phyloP scores from a whole-genome alignment of 2,113 vertebrate genomes.

The Patagioenas fasciata region DNA sequence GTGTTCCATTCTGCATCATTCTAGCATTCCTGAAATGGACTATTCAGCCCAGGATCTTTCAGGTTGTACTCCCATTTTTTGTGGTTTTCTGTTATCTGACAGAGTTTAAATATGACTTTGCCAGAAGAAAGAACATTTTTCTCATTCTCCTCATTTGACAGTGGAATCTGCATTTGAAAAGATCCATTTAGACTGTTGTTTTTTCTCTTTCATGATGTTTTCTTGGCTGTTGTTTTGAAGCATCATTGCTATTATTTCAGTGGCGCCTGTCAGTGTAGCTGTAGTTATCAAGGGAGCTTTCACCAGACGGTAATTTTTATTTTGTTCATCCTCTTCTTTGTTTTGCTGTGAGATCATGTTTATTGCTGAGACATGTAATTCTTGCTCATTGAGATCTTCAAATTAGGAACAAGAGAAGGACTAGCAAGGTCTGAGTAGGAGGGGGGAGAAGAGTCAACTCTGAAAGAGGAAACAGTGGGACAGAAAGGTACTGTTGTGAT shows the following conservation, averaged over 20 bases:
- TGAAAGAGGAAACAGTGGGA: not conserved
- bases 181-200: conserved; percentile 18
- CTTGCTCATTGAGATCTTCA: conserved; percentile 32
- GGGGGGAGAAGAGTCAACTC: not conserved
- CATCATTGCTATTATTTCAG: conserved; percentile 59
- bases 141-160: conserved; percentile 2
- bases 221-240: conserved; percentile 62
- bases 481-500: not conserved
- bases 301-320: conserved; percentile 42
- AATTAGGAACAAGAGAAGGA: not conserved
- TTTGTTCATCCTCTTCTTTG: conserved; percentile 41
- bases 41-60: not conserved
- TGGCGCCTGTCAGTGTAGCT: conserved; percentile 51
- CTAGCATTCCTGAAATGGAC: not conserved
- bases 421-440: conserved; percentile 23
- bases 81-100: not conserved
- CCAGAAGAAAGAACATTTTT: conserved; percentile 34
- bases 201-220: conserved; percentile 47
- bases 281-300: conserved; percentile 59
- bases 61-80: not conserved
- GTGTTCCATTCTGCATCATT: not conserved
- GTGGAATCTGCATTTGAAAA: conserved; percentile 61
- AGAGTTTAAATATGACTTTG: not conserved
- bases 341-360: conserved; percentile 38
- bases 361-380: conserved; percentile 49